phyloP scores from a whole-genome alignment of 2,113 vertebrate genomes.

The Bufo bufo region DNA sequence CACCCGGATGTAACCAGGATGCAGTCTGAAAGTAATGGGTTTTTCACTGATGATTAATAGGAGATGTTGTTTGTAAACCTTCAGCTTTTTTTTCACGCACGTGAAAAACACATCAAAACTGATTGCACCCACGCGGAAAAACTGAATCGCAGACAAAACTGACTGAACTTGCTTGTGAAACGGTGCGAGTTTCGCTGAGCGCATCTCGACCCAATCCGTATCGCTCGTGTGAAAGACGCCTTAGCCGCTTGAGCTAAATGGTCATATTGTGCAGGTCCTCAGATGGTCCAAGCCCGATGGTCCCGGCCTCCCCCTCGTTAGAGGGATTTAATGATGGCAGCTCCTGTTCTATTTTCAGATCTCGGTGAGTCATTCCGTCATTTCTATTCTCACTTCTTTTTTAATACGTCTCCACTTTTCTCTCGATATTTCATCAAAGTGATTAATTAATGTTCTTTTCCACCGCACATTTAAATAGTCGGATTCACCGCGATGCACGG shows the following conservation, averaged over 20 bases:
- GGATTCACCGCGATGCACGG: background rate
- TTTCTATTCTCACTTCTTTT: constrained; percentile 22
- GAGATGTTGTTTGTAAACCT: no score
- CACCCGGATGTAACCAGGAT: no score
- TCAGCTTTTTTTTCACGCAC: no score
- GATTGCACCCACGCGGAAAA: no score
- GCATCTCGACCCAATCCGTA: no score
- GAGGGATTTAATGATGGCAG: constrained; percentile 26
- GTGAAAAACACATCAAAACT: no score
- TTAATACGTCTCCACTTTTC: constrained; percentile 17
- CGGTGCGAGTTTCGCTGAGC: no score
- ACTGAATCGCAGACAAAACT: no score
- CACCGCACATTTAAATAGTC: background rate
- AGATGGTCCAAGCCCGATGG: background rate
- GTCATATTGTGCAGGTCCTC: background rate
- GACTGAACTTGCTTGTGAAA: no score
- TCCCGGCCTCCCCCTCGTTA: background rate
- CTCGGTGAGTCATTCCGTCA: constrained; percentile 14
- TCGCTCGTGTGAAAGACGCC: no score
- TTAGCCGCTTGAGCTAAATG: background rate
- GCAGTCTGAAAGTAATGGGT: no score
- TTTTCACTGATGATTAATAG: no score
- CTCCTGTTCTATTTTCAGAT: constrained; percentile 36
- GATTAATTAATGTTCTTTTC: constrained; percentile 20
- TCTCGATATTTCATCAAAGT: constrained; percentile 21